Evolutionary conservation across 2,888 invertebrate genomes (phyloP).

Genomic region (Oscheius sp.): DNA sequence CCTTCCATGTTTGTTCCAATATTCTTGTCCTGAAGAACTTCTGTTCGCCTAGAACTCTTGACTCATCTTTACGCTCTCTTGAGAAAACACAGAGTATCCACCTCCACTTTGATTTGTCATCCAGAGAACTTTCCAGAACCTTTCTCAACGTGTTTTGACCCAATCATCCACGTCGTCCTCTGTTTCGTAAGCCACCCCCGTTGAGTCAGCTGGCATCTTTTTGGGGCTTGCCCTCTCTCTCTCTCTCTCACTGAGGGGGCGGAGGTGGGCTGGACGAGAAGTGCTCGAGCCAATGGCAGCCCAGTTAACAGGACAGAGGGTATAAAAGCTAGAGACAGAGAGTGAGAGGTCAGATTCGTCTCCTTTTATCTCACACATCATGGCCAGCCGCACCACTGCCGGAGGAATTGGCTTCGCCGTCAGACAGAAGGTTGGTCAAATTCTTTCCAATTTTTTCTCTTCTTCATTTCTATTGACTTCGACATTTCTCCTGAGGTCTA

Average conservation of each 20-base stretch:
- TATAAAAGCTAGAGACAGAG: constrained; percentile 3
- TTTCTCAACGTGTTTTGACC: constrained; percentile 8
- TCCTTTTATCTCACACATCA: constrained; percentile 34
- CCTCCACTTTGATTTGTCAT: background rate
- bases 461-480: too few species aligned
- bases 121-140: constrained; percentile 11
- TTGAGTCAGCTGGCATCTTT: constrained; percentile 16
- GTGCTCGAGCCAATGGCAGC: constrained; percentile 15
- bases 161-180: background rate
- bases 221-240: too few species aligned
- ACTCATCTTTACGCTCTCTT: too few species aligned
- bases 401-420: constrained; percentile 73
- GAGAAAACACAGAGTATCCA: too few species aligned
- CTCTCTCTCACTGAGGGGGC: constrained; percentile 10
- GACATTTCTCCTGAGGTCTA: background rate
- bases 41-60: too few species aligned
- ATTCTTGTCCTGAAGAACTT: too few species aligned
- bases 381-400: constrained; percentile 71
- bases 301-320: background rate
- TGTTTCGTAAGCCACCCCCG: constrained; percentile 19
- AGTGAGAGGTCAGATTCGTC: constrained; percentile 12
- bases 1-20: too few species aligned
- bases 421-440: constrained; percentile 61
- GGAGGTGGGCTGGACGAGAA: constrained; percentile 14
- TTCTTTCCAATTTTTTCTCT: background rate